These are phyloP conservation scores for Hirtodrosophila alboralis DNA, from an alignment of 2,888 invertebrate genomes.

Conservation along the genomic window DNA sequence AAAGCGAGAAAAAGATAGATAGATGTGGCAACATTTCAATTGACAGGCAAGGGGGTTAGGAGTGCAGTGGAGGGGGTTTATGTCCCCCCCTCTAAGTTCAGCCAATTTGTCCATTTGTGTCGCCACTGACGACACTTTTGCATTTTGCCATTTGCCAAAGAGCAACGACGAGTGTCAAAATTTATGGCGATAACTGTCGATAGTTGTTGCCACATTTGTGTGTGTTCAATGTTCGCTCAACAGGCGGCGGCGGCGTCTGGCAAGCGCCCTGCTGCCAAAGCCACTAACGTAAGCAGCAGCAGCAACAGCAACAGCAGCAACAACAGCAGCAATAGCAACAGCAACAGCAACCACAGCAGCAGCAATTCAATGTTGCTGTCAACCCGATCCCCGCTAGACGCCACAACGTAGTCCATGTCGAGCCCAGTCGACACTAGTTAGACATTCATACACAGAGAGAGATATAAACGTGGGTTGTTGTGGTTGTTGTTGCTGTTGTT, in stretches of 20 bases:
- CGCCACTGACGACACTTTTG: conserved; percentile 70
- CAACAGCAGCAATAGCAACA: conserved; percentile 28
- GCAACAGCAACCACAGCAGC: conserved; percentile 40
- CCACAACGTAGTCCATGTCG: conserved; percentile 26
- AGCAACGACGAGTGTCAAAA: conserved; percentile 72
- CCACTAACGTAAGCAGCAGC: conserved; percentile 60
- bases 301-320: conserved; percentile 32
- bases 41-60: conserved; percentile 20
- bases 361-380: conserved; percentile 71
- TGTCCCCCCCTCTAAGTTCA: conserved; percentile 1
- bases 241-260: conserved; percentile 55
- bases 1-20: neutral
- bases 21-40: conserved; percentile 50
- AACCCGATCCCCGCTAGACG: conserved; percentile 49
- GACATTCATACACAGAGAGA: conserved; percentile 67
- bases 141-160: conserved; percentile 54
- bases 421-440: conserved; percentile 55
- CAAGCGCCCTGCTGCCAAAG: conserved; percentile 61
- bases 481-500: conserved; percentile 31
- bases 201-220: conserved; percentile 68
- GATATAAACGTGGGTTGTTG: conserved; percentile 69
- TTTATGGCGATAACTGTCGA: conserved; percentile 80
- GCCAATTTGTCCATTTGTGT: conserved; percentile 75
- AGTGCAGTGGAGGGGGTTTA: neutral
- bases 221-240: conserved; percentile 69